Evolutionary conservation across 2,113 vertebrate genomes (phyloP).

Genomic region (Zingel zingel): DNA sequence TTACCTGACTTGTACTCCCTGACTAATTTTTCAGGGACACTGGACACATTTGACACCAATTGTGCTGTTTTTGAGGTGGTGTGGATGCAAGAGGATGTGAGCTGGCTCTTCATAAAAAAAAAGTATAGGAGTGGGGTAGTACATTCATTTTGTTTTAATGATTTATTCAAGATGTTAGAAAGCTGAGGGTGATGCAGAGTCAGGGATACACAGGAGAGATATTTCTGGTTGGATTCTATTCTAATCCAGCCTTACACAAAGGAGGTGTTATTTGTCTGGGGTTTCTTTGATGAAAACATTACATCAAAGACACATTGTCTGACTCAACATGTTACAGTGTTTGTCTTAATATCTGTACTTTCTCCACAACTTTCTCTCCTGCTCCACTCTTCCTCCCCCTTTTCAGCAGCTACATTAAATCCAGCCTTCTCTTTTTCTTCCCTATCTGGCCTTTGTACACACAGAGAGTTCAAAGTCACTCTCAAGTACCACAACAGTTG

Average conservation of each 20-base stretch:
- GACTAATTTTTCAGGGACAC: neutral
- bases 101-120: neutral
- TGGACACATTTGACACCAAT: neutral
- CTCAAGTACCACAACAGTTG: conserved; percentile 54
- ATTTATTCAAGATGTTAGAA: conserved; percentile 46
- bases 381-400: neutral
- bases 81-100: conserved; percentile 3
- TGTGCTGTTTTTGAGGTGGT: neutral
- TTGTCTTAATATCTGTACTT: conserved; percentile 49
- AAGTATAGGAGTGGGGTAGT: neutral
- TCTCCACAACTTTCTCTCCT: conserved; percentile 45
- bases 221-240: conserved; percentile 37
- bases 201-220: conserved; percentile 33
- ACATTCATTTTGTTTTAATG: conserved; percentile 27
- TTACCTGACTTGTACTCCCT: neutral
- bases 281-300: conserved; percentile 54
- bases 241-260: conserved; percentile 19
- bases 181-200: conserved; percentile 37
- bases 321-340: conserved; percentile 48
- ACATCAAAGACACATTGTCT: conserved; percentile 53
- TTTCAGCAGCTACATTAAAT: conserved; percentile 32
- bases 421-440: conserved; percentile 36
- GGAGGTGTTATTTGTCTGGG: conserved; percentile 17
- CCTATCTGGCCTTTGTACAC: conserved; percentile 56
- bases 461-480: conserved; percentile 73